A percentile compares a stretch with the other conserved stretches of the same genome.
Evolutionary conservation across 2,113 vertebrate species (phyloP).

Genomic region (Trematomus loennbergii): DNA sequence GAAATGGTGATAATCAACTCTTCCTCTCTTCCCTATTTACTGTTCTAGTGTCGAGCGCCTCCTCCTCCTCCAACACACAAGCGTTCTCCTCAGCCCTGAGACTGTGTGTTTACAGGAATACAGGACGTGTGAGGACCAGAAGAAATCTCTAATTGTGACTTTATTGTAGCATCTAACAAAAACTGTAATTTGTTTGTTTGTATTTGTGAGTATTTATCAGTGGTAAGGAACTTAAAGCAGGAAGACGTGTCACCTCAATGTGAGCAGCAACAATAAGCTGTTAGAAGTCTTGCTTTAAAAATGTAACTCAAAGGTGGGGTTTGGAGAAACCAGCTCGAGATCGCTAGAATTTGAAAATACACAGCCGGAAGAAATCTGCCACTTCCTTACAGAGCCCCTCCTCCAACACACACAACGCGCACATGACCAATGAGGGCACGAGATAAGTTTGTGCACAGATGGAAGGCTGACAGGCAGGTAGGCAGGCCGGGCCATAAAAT

Average conservation of each 20-base stretch:
- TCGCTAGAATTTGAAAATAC: too few relatives aligned
- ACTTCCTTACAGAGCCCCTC: too few relatives aligned
- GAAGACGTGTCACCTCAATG: not conserved
- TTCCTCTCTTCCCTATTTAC: not conserved
- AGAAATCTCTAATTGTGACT: not conserved
- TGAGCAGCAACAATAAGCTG: not conserved
- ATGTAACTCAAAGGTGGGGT: too few relatives aligned
- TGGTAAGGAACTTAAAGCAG: not conserved
- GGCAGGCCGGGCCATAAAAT: too few relatives aligned
- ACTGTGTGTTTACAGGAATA: not conserved
- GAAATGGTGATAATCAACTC: not conserved
- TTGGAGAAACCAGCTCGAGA: too few relatives aligned
- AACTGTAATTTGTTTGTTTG: not conserved
- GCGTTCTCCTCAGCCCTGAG: conserved; percentile 47
- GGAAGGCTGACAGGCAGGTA: too few relatives aligned
- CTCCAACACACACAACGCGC: too few relatives aligned
- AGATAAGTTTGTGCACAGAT: too few relatives aligned
- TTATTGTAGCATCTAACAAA: not conserved
- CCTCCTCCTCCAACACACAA: conserved; percentile 73
- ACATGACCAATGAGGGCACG: too few relatives aligned
- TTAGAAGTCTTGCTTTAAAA: too few relatives aligned
- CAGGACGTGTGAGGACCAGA: not conserved
- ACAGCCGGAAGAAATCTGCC: too few relatives aligned
- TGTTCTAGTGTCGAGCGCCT: conserved; percentile 68
- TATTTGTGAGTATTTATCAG: not conserved